Conservation (phyloP, 2,113 vertebrate species). For the Eurystomus gularis region DNA sequence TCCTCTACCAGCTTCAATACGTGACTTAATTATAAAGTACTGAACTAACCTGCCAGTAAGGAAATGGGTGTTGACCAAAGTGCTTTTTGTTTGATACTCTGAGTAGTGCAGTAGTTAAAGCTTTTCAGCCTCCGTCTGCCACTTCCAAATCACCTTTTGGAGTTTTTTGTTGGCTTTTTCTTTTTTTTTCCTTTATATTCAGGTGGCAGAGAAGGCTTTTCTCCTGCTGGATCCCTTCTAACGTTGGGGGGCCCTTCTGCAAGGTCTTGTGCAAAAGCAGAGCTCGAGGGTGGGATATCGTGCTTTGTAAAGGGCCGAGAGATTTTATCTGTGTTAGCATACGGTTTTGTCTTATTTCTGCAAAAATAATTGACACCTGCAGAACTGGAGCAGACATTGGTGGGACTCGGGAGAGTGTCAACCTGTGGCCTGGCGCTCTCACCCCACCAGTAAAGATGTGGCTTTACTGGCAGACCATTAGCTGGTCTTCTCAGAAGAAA, state of each 20-base stretch:
- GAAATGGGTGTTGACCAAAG: not conserved
- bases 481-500: not conserved
- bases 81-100: not conserved
- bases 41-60: not conserved
- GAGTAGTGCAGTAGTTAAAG: not conserved
- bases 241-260: not conserved
- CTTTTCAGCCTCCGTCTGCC: not conserved
- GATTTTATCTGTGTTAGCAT: not conserved
- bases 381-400: not conserved
- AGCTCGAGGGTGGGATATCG: not conserved
- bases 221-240: accelerated
- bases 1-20: not conserved
- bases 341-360: not conserved
- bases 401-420: not conserved
- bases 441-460: too few relatives aligned
- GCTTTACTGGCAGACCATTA: not conserved
- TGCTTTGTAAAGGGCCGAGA: not conserved
- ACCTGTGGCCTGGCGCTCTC: not conserved
- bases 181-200: not conserved
- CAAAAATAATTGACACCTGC: not conserved
- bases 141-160: not conserved
- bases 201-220: not conserved
- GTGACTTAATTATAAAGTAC: not conserved
- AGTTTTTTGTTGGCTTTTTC: not conserved
- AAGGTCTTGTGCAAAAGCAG: not conserved